A percentile compares a stretch with the other conserved stretches of the same genome.
Conservation (phyloP, 2,888 invertebrate genomes). For the Poecilobothrus nobilitatus region DNA sequence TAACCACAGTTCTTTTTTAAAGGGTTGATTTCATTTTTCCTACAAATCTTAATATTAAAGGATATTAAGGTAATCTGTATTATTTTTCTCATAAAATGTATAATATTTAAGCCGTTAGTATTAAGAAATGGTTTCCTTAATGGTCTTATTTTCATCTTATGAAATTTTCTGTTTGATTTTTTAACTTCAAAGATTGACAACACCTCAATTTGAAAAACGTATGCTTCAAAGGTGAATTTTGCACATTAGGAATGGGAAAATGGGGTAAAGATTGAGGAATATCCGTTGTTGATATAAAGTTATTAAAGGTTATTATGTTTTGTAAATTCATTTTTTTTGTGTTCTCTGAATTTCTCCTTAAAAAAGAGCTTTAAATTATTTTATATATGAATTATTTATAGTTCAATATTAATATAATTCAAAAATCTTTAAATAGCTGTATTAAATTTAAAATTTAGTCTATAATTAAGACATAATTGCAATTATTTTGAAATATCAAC, state of each 20-base stretch:
- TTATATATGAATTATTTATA: no score
- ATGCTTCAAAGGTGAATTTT: no score
- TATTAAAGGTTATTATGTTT: not conserved
- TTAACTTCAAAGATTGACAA: not conserved
- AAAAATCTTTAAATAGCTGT: no score
- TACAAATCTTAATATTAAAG: not conserved
- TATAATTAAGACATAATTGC: no score
- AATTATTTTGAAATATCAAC: no score
- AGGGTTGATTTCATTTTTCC: not conserved
- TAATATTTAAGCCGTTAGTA: not conserved
- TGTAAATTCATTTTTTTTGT: not conserved
- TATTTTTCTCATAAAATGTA: not conserved
- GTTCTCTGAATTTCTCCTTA: no score
- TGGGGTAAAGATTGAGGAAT: not conserved
- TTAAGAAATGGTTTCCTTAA: conserved; percentile 1
- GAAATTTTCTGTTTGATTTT: not conserved
- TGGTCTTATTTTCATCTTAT: not conserved
- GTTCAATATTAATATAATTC: no score
- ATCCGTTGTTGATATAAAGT: not conserved
- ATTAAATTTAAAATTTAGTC: no score
- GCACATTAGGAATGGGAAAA: no score
- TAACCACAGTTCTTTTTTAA: no score
- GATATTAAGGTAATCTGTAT: not conserved
- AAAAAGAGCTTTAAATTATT: no score
- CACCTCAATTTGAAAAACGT: not conserved